Base-by-base conservation (phyloP, 2,797 vertebrate species). In the Arrhamphus sclerolepis region DNA sequence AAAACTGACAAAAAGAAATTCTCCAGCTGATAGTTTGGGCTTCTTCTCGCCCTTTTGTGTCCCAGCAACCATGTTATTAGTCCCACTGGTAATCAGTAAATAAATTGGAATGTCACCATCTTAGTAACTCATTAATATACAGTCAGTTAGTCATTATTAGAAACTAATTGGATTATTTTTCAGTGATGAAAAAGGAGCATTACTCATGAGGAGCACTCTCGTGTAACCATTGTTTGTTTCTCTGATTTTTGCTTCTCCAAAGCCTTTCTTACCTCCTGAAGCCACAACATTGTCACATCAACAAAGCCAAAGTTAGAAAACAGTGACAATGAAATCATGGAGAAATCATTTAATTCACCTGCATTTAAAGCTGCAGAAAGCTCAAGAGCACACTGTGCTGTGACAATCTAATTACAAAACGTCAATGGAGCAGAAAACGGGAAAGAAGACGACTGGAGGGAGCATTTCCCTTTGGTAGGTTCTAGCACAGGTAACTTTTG, bases 321-420 rank as follows among this genome's bases (percentile, higher is more conserved):
- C 84, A 89, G 75, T 66, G 73, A 89, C 86, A 89, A 87, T 82
- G 64, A 71, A 87, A 89, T 84, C 80, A 77, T 63, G 74, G 31
- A 34, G 8, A 89, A 89, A 90, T 89, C 74, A 88, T 86, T 82
- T 67, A 55, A 87, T 70, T 85, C 78, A 84, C 87, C 77, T 85
- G 86, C 84, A 88, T 87, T 81, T 78, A 75, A 83, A 89, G 70
- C 71, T 78, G 72, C 40, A 53, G 70, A 70, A 50, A 61, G 65
- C 86, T 85, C 69, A 28, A 78, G 74, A 90, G 85, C 83, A 67
- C 72, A 69, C 56, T 59, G 69, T 47, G 67, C 81, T 72, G 62
- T 80, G 87, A 85, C 85, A 88, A 87, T 86, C 82, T 87, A 85
- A 91, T 92, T 89, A 90, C 70, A 66, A 83, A 87, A 84, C 66